Evolutionary conservation across 2,113 vertebrate genomes (phyloP), one percentile per base, ranked within the genome.

Genomic region (Thamnophis sirtalis): DNA sequence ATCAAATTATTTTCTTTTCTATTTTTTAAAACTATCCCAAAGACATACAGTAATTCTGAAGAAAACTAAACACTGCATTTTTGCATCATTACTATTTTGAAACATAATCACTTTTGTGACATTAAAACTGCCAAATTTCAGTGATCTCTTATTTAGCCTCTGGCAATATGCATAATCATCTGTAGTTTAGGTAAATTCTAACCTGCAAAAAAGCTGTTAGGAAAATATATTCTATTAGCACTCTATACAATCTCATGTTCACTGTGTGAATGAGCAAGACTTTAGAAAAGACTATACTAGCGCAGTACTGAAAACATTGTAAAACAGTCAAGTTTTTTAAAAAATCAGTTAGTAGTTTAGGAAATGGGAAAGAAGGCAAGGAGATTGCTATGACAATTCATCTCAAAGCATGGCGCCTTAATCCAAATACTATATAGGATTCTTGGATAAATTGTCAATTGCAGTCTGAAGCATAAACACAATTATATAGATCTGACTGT

Each of bases 151-250:
- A 55, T 24, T 53, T 51, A 38, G n/a, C 55, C 87, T 93, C 93
- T 92, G 86, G 60, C 87, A 93, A 91, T 84, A 86, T 55, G 55
- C 49, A 51, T 89, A 33, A 85, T 68, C 53, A 88, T 90, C 38
- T 91, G 0, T 84, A 63, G 91, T 51, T 88, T 91, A 93, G 9
- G 7, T 89, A 93, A 49, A 92, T 93, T 94, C 91, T 93, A 92
- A 94, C 95, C 91, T 94, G 94, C 11, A 96, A 93, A 95, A 95
- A 94, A 96, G 94, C 93, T 96, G 93, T 95, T 93, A 86, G 93
- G 92, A 94, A 93, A 93, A 22, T 68, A n/a, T 87, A 92, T 96
- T 91, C 73, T 91, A 91, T 90, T 91, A 94, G 93, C 93, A 90
- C 73, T 93, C 93, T 87, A 87, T 93, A 91, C 92, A 92, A 93